A percentile compares a stretch with the other conserved stretches of the same genome.
These are phyloP conservation scores for Poeciliopsis retropinna DNA, from an alignment of 2,113 vertebrate genomes.

Conservation along the genomic window DNA sequence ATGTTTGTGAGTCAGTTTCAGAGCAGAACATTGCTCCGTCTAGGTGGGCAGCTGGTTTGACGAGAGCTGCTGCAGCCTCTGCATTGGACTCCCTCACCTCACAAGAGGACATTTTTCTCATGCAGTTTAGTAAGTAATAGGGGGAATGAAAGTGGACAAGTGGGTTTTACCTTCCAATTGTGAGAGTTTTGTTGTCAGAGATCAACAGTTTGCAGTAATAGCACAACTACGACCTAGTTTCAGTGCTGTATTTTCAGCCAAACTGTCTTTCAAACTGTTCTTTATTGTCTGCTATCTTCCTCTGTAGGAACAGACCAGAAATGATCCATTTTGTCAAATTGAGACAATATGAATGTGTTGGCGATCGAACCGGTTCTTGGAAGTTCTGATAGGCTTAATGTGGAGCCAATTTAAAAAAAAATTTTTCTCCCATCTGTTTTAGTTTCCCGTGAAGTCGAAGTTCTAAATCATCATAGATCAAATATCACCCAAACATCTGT, in stretches of 20 bases:
- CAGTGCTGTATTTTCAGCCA: not conserved
- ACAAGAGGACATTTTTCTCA: slow-evolving; percentile 17
- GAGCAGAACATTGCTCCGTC: not conserved
- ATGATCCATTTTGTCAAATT: not conserved
- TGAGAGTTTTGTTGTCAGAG: not conserved
- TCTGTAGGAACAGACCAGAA: not conserved
- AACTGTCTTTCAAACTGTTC: not conserved
- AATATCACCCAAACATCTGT: slow-evolving; percentile 27
- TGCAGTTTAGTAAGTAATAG: slow-evolving; percentile 22
- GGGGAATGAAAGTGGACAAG: not conserved
- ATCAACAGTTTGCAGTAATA: not conserved
- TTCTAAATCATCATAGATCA: slow-evolving; percentile 33
- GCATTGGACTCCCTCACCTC: slow-evolving; percentile 10
- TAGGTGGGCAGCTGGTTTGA: not conserved
- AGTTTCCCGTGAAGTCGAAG: slow-evolving; percentile 25
- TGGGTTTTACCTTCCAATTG: not conserved
- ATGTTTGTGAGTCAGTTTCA: slow-evolving; percentile 1
- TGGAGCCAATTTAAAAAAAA: not conserved
- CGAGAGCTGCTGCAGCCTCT: not conserved
- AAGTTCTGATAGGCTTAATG: not conserved
- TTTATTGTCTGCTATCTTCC: not conserved
- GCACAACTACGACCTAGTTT: not conserved
- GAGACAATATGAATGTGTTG: not conserved
- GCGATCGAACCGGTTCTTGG: slow-evolving; percentile 7
- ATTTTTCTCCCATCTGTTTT: slow-evolving; percentile 38